Evolutionary conservation across 2,797 vertebrate genomes (phyloP), one percentile per base, ranked within the genome.

Genomic region (Poeciliopsis turneri): DNA sequence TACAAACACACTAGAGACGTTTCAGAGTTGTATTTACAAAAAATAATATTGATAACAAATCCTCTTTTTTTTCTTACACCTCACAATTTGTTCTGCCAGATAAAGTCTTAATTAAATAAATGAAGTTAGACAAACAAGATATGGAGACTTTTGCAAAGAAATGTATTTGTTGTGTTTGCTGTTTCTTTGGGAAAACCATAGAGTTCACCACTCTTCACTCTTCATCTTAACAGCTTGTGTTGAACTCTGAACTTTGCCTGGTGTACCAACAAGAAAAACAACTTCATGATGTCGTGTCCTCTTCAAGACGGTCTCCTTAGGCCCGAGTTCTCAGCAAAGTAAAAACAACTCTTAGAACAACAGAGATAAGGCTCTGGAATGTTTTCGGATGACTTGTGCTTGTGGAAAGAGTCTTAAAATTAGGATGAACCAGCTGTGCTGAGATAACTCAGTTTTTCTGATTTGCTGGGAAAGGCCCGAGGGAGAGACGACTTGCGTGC

Each of bases 401-500:
- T 84, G 73, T 82, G 81, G 87, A 89, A 85, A 68, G 81, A 86
- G 81, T 90, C 86, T 88, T 79, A 84, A 82, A 91, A 89, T 85
- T 78, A 80, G 82, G 81, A 75, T n/a, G 25, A 77, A 72, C 68
- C 70, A 77, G 78, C 41, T 23, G 20, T 7, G 28, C 49, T 45
- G 73, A 82, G 75, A 76, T 49, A 20, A 23, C 45, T 94, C 88
- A 93, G 49, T 78, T 92, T 88, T 92, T 90, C 77, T 82, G 59
- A 78, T 78, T 82, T 1, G 46, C 78, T 51, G 88, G 84, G 78
- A 95, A 94, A 61, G 92, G 89, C 77, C 92, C 77, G 25, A 96
- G 77, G 18, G 94, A 95, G 25, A 96, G 95, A 79, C 45, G 77
- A 68, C 86, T 86, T 30, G 28, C 5, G 15, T 96, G 94, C 88